Evolutionary conservation across 2,113 vertebrate species (phyloP), one percentile per base, ranked within the genome.

Genomic region (Anguilla japonica): DNA sequence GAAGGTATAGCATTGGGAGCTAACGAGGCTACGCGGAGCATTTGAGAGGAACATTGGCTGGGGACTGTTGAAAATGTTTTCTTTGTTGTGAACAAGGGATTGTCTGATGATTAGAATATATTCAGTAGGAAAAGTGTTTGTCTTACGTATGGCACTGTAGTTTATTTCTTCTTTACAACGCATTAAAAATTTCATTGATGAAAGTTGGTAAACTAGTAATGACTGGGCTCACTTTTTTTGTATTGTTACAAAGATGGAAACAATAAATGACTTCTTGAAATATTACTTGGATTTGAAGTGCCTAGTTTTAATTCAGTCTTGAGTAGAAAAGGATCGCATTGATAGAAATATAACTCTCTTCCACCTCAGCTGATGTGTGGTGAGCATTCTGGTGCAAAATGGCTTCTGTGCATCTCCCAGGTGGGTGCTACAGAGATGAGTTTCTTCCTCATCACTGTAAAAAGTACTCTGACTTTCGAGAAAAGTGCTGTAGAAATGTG

Each of bases 141-240:
- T 99, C 97, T 96, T 98, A 94, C 96, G 96, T 98, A 96, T 96
- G 95, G 96, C 96, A 92, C 95, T 96, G 97, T 99, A 99, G 98
- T 97, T 96, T 96, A 95, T 89, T 79, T 96, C 95, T 97, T 97
- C 96, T 97, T 96, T 96, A 93, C 91, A 94, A 97, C 94, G 95
- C 96, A 98, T 98, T 98, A 96, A 98, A 97, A 91, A 93, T 84
- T 90, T 95, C 43, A 46, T 91, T 89, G 95, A 95, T 93, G 93
- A 91, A 94, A 91, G 91, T 91, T 89, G 92, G 91, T 93, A 82
- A 60, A 91, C 88, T 89, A 91, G 93, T 93, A 86, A 93, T 92
- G 91, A 93, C 91, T 95, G 91, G 94, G 94, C 91, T 94, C 91
- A 92, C 94, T 92, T 93, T 95, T 43, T 57, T 95, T 95, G 94